These are phyloP conservation scores for Acanthosepion pharaonis DNA, from an alignment of 2,888 invertebrate genomes.

Conservation along the genomic window DNA sequence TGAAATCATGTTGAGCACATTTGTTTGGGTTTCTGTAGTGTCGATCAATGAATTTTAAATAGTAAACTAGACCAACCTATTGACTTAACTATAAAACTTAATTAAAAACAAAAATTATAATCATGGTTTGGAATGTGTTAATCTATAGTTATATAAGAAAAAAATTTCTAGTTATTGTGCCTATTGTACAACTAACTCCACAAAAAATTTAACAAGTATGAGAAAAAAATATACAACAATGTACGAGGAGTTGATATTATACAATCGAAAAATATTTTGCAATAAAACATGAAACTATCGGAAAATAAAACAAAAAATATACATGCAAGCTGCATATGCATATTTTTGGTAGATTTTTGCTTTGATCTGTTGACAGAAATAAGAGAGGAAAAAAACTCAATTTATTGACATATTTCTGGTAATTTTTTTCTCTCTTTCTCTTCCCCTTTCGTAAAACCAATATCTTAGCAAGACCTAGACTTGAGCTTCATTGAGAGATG, in stretches of 20 bases:
- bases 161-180: too few species aligned
- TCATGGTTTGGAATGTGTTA: too few species aligned
- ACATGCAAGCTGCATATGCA: not conserved
- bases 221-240: not conserved
- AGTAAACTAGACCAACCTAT: too few species aligned
- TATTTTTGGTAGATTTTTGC: slow-evolving; percentile 33
- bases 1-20: too few species aligned
- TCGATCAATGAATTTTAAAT: too few species aligned
- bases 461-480: slow-evolving; percentile 17
- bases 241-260: not conserved
- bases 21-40: too few species aligned
- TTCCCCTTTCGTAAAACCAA: not conserved
- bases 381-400: not conserved
- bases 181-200: too few species aligned
- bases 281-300: not conserved
- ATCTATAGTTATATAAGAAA: too few species aligned
- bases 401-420: not conserved
- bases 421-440: not conserved
- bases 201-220: not conserved
- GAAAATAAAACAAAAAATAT: not conserved
- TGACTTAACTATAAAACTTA: too few species aligned
- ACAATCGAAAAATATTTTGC: slow-evolving; percentile 33
- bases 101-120: too few species aligned
- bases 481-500: not conserved
- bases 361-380: not conserved